Conservation (phyloP, 2,113 vertebrate species). For the Bufo gargarizans region DNA sequence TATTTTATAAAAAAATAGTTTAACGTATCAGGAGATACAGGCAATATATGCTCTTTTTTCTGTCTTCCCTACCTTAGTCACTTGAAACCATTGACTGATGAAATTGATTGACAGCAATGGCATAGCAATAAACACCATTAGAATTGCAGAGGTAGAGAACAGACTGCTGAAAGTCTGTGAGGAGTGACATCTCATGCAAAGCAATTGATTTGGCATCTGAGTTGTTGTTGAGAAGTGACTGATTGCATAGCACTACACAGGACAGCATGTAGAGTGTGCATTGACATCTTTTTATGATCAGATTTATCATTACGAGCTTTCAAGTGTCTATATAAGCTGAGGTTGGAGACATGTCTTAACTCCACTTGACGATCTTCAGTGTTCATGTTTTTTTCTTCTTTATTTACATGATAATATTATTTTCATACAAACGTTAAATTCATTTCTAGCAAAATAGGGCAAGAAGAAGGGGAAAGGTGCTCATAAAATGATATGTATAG, state of each 20-base stretch:
- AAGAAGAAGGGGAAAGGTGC: no score
- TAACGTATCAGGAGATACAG: not conserved
- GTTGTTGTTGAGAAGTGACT: conserved; percentile 52
- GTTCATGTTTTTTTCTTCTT: not conserved
- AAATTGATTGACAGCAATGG: conserved; percentile 56
- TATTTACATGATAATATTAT: not conserved
- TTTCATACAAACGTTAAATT: not conserved
- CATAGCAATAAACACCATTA: conserved; percentile 53
- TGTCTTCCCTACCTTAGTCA: conserved; percentile 34
- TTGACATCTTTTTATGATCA: conserved; percentile 41
- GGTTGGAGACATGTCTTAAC: not conserved
- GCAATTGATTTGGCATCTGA: conserved; percentile 57
- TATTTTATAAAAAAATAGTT: no score
- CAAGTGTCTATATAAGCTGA: not conserved
- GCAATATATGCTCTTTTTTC: not conserved
- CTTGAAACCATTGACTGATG: conserved; percentile 53
- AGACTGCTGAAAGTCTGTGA: conserved; percentile 40
- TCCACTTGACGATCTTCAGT: not conserved
- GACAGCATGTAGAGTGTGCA: conserved; percentile 22
- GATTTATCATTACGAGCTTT: conserved; percentile 18
- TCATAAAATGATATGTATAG: no score
- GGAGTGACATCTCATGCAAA: conserved; percentile 57
- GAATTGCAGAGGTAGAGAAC: conserved; percentile 50
- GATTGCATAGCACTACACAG: conserved; percentile 40
- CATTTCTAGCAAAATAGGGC: not conserved